Percentiles rank a stretch among this genome's conserved stretches.
Conservation (phyloP, 2,888 invertebrate genomes). For the Tetranychus truncatus region DNA sequence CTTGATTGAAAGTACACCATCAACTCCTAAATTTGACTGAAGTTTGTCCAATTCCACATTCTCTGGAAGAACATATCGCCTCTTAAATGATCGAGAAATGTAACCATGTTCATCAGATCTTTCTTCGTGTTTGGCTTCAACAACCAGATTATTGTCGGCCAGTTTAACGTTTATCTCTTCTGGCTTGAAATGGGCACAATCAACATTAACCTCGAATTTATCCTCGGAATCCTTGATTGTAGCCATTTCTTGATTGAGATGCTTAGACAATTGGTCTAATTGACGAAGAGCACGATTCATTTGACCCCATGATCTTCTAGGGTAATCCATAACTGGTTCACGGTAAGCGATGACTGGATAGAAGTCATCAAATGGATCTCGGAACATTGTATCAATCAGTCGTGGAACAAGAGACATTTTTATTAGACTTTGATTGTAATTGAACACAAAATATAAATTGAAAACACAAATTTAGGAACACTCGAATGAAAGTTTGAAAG, state of each 20-base stretch:
- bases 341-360: not conserved
- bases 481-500: not conserved
- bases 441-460: not conserved
- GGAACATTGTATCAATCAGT: not conserved
- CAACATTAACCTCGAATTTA: constrained; percentile 24
- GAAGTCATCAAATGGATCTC: not conserved
- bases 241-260: not conserved
- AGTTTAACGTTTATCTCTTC: constrained; percentile 27
- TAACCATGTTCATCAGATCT: constrained; percentile 26
- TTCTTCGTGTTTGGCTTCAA: constrained; percentile 26
- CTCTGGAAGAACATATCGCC: constrained; percentile 25
- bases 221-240: not conserved
- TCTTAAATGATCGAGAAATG: constrained; percentile 26
- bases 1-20: constrained; percentile 25
- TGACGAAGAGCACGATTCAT: not conserved
- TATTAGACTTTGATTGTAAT: too few relatives aligned
- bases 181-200: constrained; percentile 26
- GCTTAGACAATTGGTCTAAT: not conserved
- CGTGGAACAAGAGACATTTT: not conserved
- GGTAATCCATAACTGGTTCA: not conserved
- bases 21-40: constrained; percentile 23
- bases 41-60: constrained; percentile 24
- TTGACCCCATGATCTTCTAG: not conserved
- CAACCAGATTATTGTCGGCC: constrained; percentile 24
- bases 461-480: not conserved